A percentile compares a stretch with the other conserved stretches of the same genome.
Evolutionary conservation across 2,113 vertebrate species (phyloP).

Genomic region (Ceyx margarethae): DNA sequence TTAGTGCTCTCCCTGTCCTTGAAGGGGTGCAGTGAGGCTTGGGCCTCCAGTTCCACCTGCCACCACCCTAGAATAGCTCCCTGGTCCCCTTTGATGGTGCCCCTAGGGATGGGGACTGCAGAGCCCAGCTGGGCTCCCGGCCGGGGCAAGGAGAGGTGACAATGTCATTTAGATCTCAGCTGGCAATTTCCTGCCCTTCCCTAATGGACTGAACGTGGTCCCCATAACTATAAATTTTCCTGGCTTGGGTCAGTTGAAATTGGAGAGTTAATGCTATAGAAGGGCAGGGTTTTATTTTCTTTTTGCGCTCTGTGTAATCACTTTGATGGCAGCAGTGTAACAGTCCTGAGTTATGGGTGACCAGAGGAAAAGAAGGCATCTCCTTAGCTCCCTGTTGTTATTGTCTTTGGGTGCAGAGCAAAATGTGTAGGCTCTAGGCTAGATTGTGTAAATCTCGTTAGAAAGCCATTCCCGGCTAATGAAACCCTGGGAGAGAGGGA

Average conservation of each 20-base stretch:
- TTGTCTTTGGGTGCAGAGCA: conserved; percentile 52
- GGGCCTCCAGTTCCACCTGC: not conserved
- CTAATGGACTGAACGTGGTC: not conserved
- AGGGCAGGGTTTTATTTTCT: conserved; percentile 2
- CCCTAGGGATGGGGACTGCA: fast-evolving
- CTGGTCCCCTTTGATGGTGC: not conserved
- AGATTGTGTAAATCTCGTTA: conserved; percentile 56
- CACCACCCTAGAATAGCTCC: not conserved
- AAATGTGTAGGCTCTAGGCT: conserved; percentile 31
- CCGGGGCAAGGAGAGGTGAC: not conserved
- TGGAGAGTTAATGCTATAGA: not conserved
- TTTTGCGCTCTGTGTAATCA: not conserved
- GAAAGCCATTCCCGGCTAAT: conserved; percentile 68
- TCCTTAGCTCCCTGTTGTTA: not conserved
- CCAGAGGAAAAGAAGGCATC: conserved; percentile 5
- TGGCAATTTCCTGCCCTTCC: not conserved
- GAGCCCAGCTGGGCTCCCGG: not conserved
- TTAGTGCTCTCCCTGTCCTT: not conserved
- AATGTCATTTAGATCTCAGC: not conserved
- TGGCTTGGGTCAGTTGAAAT: conserved; percentile 3
- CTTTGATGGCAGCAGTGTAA: not conserved
- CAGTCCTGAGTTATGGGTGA: conserved; percentile 15
- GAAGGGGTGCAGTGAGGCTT: not conserved
- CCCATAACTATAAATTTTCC: not conserved
- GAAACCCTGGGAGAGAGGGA: conserved; percentile 67